These are phyloP conservation scores for Crambe crambe DNA, from an alignment of 37 sponge, comb jelly and placozoan species.

Conservation along the genomic window DNA sequence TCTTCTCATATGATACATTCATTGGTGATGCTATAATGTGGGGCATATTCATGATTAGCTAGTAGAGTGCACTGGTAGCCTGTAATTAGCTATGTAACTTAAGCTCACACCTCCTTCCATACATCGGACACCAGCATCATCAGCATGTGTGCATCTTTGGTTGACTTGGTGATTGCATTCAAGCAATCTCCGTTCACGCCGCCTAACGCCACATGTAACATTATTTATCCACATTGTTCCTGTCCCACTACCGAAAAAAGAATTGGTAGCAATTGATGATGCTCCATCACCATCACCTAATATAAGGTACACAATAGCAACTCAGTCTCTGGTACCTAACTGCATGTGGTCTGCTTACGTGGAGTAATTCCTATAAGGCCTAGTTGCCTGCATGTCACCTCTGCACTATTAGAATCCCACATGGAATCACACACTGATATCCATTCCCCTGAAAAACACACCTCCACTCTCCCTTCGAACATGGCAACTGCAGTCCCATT, in stretches of 20 bases:
- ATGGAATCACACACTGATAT: background rate
- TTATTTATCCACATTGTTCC: background rate
- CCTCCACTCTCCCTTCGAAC: constrained; percentile 26
- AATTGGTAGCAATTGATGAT: too few species aligned
- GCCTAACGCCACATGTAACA: background rate
- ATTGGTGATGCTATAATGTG: background rate
- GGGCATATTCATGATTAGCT: too few species aligned
- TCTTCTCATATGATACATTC: background rate
- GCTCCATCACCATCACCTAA: too few species aligned
- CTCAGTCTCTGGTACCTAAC: too few species aligned
- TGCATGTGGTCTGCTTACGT: background rate
- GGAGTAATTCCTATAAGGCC: background rate
- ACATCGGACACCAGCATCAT: background rate
- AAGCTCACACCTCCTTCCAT: background rate
- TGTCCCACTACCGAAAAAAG: background rate
- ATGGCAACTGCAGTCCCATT: background rate
- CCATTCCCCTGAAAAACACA: constrained; percentile 10
- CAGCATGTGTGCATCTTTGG: background rate
- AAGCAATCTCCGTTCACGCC: background rate
- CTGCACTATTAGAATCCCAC: constrained; percentile 7
- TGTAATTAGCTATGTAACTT: too few species aligned
- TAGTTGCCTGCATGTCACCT: constrained; percentile 6
- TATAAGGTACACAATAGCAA: too few species aligned
- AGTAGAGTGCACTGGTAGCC: background rate
- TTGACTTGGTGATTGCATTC: background rate